phyloP scores from a whole-genome alignment of 1,140 invertebrate species.

The Pseudomyrmex pallidus region DNA sequence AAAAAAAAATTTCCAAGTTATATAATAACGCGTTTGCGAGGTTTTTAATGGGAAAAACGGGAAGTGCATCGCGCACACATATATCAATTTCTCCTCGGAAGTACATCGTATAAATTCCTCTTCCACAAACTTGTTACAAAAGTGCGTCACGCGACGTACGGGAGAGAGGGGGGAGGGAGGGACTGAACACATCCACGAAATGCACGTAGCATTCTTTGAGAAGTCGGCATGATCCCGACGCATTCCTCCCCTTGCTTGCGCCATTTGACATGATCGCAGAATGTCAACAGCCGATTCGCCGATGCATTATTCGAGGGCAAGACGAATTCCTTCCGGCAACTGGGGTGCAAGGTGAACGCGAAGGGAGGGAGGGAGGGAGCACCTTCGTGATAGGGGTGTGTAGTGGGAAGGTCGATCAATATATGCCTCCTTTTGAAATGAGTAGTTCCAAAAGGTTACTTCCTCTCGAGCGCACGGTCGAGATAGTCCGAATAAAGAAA shows the following conservation, averaged over 20 bases:
- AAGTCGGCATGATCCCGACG: conserved; percentile 1
- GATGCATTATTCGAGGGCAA: conserved; percentile 33
- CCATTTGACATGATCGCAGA: conserved; percentile 14
- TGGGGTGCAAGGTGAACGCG: conserved; percentile 55
- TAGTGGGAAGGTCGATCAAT: conserved; percentile 61
- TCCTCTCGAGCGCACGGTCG: conserved; percentile 25
- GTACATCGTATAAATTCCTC: not conserved
- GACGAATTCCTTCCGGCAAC: conserved; percentile 36
- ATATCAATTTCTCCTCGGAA: not conserved
- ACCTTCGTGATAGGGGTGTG: conserved; percentile 23
- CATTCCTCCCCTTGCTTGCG: conserved; percentile 32
- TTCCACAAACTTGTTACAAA: not conserved
- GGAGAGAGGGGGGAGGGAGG: too few relatives aligned
- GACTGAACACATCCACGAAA: not conserved
- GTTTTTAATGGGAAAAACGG: too few relatives aligned
- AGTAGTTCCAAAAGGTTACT: conserved; percentile 22
- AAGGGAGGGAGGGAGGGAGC: conserved; percentile 16
- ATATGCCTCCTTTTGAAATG: conserved; percentile 40
- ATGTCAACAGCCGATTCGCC: conserved; percentile 44
- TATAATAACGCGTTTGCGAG: not conserved
- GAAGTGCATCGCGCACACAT: too few relatives aligned
- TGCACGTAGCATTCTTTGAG: conserved; percentile 10
- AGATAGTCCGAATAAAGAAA: conserved; percentile 33
- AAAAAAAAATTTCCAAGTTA: not conserved
- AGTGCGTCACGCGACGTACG: not conserved